phyloP scores from a whole-genome alignment of 2,888 invertebrate genomes.

The Ceramica pisi region DNA sequence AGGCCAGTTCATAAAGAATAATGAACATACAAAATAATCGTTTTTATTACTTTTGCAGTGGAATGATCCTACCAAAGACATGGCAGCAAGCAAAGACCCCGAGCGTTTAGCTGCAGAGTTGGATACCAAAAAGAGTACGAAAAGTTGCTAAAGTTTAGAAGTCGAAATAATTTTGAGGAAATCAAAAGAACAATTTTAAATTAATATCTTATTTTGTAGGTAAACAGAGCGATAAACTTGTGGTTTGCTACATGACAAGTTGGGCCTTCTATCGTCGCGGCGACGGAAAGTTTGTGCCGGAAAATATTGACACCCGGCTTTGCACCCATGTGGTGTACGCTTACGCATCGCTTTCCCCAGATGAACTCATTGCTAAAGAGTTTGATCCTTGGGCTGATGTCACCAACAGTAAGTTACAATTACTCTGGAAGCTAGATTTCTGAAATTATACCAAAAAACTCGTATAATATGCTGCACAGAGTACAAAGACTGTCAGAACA shows the following conservation, averaged over 20 bases:
- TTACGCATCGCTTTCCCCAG: slow-evolving; percentile 96
- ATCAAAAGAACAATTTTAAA: background rate
- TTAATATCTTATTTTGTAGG: slow-evolving; percentile 67
- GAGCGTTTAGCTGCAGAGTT: slow-evolving; percentile 71
- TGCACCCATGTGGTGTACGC: slow-evolving; percentile 98
- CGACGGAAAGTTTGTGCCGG: slow-evolving; percentile 96
- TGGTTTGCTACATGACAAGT: slow-evolving; percentile 97
- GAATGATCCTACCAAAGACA: slow-evolving; percentile 74
- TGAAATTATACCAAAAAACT: background rate
- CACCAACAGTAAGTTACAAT: slow-evolving; percentile 93
- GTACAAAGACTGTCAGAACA: background rate
- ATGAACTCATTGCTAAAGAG: slow-evolving; percentile 94
- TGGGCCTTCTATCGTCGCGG: slow-evolving; percentile 97
- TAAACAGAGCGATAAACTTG: slow-evolving; percentile 85
- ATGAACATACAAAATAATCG: background rate
- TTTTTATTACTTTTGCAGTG: slow-evolving; percentile 71
- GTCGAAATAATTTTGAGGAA: background rate
- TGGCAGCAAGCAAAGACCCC: slow-evolving; percentile 69
- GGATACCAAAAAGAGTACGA: slow-evolving; percentile 80
- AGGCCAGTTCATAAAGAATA: background rate
- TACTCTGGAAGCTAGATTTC: background rate
- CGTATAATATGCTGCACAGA: background rate
- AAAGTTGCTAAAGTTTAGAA: background rate
- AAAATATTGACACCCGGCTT: slow-evolving; percentile 94
- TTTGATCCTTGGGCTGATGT: slow-evolving; percentile 97